A percentile compares a stretch with the other conserved stretches of the same genome.
Conservation (phyloP, 2,888 invertebrate species). For the Molorchus minor region DNA sequence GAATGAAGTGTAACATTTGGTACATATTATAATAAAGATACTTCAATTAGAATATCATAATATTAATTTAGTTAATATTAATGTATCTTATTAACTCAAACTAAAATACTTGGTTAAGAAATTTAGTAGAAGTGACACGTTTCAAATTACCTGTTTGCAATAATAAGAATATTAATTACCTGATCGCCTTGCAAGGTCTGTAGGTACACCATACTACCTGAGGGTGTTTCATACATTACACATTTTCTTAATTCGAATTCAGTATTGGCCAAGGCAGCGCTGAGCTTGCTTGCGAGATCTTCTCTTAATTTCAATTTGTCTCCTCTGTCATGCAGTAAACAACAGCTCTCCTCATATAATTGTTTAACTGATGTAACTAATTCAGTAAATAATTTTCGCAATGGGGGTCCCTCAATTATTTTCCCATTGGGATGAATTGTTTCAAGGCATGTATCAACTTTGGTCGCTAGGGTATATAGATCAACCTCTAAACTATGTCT, state of each 20-base stretch:
- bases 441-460: slow-evolving; percentile 75
- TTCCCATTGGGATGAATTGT: slow-evolving; percentile 84
- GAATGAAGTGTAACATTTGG: too few relatives aligned
- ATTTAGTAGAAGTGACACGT: not conserved
- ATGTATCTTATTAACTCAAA: too few relatives aligned
- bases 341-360: slow-evolving; percentile 78
- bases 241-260: slow-evolving; percentile 79
- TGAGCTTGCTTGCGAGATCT: slow-evolving; percentile 75
- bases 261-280: slow-evolving; percentile 72
- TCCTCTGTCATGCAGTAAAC: slow-evolving; percentile 74
- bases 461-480: slow-evolving; percentile 78
- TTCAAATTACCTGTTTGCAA: too few relatives aligned
- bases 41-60: too few relatives aligned
- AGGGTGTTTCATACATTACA: slow-evolving; percentile 67
- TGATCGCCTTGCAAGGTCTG: slow-evolving; percentile 66
- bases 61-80: too few relatives aligned
- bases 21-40: too few relatives aligned
- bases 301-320: slow-evolving; percentile 71
- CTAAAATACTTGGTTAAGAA: not conserved
- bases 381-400: slow-evolving; percentile 78
- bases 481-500: slow-evolving; percentile 78
- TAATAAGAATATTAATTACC: slow-evolving; percentile 51
- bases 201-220: slow-evolving; percentile 69
- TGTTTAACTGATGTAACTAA: slow-evolving; percentile 73
- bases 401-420: slow-evolving; percentile 77